These are phyloP conservation scores for Anarrhichthys ocellatus DNA, from an alignment of 2,113 vertebrate species.

Conservation along the genomic window DNA sequence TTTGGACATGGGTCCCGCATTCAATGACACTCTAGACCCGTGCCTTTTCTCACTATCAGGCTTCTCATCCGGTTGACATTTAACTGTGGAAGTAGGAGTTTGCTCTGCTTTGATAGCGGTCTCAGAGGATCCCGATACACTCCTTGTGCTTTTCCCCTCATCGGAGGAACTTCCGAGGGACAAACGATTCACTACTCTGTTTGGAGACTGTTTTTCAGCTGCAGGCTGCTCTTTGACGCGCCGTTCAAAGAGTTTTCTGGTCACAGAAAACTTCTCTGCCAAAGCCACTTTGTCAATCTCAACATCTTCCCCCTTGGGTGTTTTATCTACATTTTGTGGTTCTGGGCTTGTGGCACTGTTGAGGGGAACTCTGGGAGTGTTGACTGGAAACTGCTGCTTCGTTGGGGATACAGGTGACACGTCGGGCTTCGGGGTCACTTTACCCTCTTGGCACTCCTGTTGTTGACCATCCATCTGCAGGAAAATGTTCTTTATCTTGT, in stretches of 20 bases:
- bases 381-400: conserved; percentile 79
- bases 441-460: conserved; percentile 86
- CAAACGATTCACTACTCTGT: conserved; percentile 78
- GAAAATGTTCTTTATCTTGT: conserved; percentile 95
- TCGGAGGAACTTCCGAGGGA: conserved; percentile 81
- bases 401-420: conserved; percentile 73
- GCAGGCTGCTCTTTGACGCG: conserved; percentile 86
- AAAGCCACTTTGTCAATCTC: conserved; percentile 91
- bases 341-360: conserved; percentile 80
- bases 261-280: conserved; percentile 93
- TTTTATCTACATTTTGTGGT: conserved; percentile 80
- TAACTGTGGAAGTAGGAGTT: conserved; percentile 49
- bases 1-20: conserved; percentile 91
- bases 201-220: conserved; percentile 83
- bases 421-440: conserved; percentile 81
- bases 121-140: conserved; percentile 75
- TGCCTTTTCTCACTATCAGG: conserved; percentile 71
- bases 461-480: conserved; percentile 91
- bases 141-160: conserved; percentile 75
- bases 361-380: conserved; percentile 79
- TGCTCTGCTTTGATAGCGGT: conserved; percentile 73
- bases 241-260: conserved; percentile 92
- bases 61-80: conserved; percentile 73
- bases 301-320: conserved; percentile 86
- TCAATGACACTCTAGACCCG: conserved; percentile 79